Percentiles rank a stretch among this genome's conserved stretches.
Evolutionary conservation across 2,888 invertebrate species (phyloP).

Genomic region (Psococerastis gibbosa): DNA sequence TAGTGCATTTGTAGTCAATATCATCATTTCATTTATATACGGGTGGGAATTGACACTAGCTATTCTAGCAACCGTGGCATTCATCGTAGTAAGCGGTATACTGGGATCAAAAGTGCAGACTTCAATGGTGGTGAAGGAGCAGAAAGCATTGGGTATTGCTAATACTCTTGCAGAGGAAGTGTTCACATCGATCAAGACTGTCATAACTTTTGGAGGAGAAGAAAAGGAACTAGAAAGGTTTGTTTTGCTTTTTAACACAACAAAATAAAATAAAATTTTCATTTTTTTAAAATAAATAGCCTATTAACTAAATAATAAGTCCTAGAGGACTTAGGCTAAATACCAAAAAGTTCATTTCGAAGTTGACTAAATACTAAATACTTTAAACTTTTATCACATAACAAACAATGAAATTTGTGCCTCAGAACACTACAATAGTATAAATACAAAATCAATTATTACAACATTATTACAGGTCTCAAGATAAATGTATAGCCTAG

Average conservation of each 20-base stretch:
- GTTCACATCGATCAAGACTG: conserved; percentile 50
- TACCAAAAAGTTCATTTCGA: too few species aligned
- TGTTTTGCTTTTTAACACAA: conserved; percentile 24
- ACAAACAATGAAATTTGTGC: too few species aligned
- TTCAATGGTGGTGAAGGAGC: conserved; percentile 35
- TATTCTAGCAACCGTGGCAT: conserved; percentile 54
- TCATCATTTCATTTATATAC: conserved; percentile 50
- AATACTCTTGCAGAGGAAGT: conserved; percentile 63
- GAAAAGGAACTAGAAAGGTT: conserved; percentile 35
- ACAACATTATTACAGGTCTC: too few species aligned
- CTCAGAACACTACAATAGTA: too few species aligned
- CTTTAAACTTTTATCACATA: too few species aligned
- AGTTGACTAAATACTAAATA: too few species aligned
- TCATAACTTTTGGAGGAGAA: conserved; percentile 61
- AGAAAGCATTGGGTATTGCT: conserved; percentile 44
- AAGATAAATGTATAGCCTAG: too few species aligned
- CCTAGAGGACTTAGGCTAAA: too few species aligned
- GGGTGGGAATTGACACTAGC: conserved; percentile 75
- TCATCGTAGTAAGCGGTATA: conserved; percentile 53
- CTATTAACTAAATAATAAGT: too few species aligned
- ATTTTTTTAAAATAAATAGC: too few species aligned
- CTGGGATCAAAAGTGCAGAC: conserved; percentile 35
- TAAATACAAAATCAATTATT: too few species aligned
- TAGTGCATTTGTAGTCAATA: conserved; percentile 43
- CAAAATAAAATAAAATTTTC: too few species aligned